Base-by-base conservation (phyloP, 2,888 invertebrate species). In the Dryomyza anilis region DNA sequence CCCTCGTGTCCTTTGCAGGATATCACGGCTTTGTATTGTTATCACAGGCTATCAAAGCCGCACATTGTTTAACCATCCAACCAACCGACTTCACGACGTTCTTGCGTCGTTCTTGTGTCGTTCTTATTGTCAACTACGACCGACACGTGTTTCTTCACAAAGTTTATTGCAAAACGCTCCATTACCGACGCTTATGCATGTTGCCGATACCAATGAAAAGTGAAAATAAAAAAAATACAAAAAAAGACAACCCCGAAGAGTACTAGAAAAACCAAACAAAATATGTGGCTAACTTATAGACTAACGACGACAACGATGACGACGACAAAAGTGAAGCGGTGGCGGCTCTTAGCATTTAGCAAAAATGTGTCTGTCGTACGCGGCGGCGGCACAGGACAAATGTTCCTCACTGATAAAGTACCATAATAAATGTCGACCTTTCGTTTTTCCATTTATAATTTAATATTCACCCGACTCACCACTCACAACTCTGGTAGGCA, bases 381-480 rank as follows among this genome's bases (percentile, higher is more conserved):
- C 14, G 12, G 55, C 16, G 73, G 33, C n/a, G 12, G 36, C 12
- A 73, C 72, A 71, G 75, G 72, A 78, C 25, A 81, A 82, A 81
- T 82, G 80, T 81, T 76, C 79, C 75, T 71, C 77, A 70, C 81
- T 81, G 82, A 81, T 82, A 81, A 80, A 78, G 81, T 74, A 76
- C 76, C 76, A 80, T 81, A 81, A 82, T 81, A 82, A 81, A 81
- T 82, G 81, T 78, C 80, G 75, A 81, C 81, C 81, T 82, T 82
- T 81, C 81, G 78, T 80, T 82, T n/a, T 78, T 78, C 79, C 80
- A 81, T 82, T 81, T 81, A 81, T 80, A 77, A 80, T 80, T 55
- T 55, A 55, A 55, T 10, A 36, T 55, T 21, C 50, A 10, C n/a
- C n/a, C 50, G 23, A 43, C 2, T 19, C 2, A 16, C 1, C 2